Base-by-base conservation (phyloP, 2,797 vertebrate genomes). In the Crax fasciolata region DNA sequence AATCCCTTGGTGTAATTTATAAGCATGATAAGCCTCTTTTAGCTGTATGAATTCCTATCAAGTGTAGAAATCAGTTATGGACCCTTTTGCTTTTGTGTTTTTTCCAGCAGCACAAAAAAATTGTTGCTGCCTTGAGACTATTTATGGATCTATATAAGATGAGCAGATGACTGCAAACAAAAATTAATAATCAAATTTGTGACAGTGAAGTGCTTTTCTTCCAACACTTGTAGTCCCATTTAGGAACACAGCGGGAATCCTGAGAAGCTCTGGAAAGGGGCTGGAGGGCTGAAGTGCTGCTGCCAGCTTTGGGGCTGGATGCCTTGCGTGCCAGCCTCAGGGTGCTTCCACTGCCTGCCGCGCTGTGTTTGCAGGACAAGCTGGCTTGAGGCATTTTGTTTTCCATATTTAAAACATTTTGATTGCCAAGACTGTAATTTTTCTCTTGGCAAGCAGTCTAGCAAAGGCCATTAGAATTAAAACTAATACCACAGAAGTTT, bases 331-430 rank as follows among this genome's bases (percentile, higher is more conserved):
- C 39, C 4, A 46, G 17, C 12, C 4, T 67, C 66, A 48, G 81
- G 63, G 43, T 81, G 6, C 25, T 74, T 48, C n/a, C 21, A 21
- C 35, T 39, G 35, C 72, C 82, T 81, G 38, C 25, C 19, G 2
- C 43, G 3, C 18, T 48, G 0, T 43, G 41, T n/a, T 90, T 49
- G 71, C 63, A 73, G 72, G 51, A 61, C 32, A 80, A 38, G n/a
- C 54, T 86, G 52, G n/a, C 43, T 87, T 85, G 52, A 91, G 65
- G 76, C 18, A 49, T 61, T 88, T 88, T 67, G 44, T 91, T 95
- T 94, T 92, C 66, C 48, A 28, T 92, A 75, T 91, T 93, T 87
- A 73, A 86, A 89, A 55, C 30, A 15, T 8, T 73, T 6, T 43
- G 54, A 48, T 79, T 49, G 11, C 65, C 76, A 89, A 94, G n/a